Evolutionary conservation across 2,797 vertebrate genomes (phyloP), one percentile per base, ranked within the genome.

Genomic region (Trachurus trachurus): DNA sequence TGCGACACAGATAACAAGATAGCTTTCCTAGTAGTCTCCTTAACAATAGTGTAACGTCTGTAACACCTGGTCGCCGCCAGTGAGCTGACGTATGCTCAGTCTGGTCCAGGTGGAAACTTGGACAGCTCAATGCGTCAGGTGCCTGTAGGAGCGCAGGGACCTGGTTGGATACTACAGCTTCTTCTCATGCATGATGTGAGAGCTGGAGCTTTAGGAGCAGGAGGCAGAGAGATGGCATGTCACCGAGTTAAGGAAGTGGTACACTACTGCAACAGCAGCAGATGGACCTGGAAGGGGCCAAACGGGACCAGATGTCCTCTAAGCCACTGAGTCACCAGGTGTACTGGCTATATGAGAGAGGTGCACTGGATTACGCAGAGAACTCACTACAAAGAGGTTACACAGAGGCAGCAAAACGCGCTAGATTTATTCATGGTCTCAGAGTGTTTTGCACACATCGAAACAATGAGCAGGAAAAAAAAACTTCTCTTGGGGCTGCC

Each of bases 221-320:
- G 37, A 74, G 68, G 58, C 49, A 42, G n/a, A 40, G 19, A 72
- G 52, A 47, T 15, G 50, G 71, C 63, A 66, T 47, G 83, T 76
- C 68, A 78, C 50, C n/a, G 59, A n/a, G 40, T 62, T 66, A 29
- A 63, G 58, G 62, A 44, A 40, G 45, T 21, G 56, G 65, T 72
- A 73, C 87, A 66, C 22, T 64, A 54, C 4, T 78, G 62, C 34
- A 71, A 59, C 58, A 59, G 63, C 26, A 52, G 72, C 74, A 86
- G 86, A 78, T 84, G 81, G 81, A 85, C 50, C 16, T 68, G 47
- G 40, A 68, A 16, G 11, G 34, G 34, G 75, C 66, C 70, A 69
- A 82, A 73, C 53, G 58, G 21, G 66, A 83, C 79, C 88, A 87
- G 76, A 80, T 83, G 74, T 87, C 74, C 66, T 56, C 10, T 88